Conservation (phyloP, 2,113 vertebrate genomes). For the Erythrolamprus reginae region DNA sequence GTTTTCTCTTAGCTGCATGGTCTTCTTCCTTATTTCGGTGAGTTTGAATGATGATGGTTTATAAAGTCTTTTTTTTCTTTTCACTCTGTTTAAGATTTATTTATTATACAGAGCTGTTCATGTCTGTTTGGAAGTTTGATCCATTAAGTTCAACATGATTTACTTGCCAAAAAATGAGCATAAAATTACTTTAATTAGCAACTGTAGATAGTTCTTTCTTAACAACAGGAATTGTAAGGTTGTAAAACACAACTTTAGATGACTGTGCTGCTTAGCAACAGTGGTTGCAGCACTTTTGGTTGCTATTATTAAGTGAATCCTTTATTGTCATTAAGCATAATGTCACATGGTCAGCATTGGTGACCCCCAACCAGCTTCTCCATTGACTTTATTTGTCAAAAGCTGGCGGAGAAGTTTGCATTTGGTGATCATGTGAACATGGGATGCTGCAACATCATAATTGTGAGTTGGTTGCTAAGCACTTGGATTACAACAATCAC, state of each 20-base stretch:
- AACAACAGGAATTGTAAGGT: neutral
- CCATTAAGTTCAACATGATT: neutral
- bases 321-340: neutral
- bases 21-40: constrained; percentile 91
- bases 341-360: neutral
- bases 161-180: neutral
- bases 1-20: constrained; percentile 98
- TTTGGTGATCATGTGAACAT: neutral
- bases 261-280: neutral
- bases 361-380: neutral
- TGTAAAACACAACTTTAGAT: neutral
- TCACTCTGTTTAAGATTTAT: neutral
- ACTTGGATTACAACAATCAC: neutral
- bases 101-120: neutral
- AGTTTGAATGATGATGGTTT: constrained; percentile 51
- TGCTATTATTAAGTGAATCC: neutral
- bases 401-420: neutral
- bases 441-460: neutral
- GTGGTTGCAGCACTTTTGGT: neutral
- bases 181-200: neutral
- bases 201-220: neutral
- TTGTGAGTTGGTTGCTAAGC: neutral
- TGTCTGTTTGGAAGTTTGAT: neutral
- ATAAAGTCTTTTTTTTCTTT: neutral
- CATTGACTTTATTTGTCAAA: neutral